Conservation (phyloP, 2,888 invertebrate species). For the Aproaerema taeniolella region DNA sequence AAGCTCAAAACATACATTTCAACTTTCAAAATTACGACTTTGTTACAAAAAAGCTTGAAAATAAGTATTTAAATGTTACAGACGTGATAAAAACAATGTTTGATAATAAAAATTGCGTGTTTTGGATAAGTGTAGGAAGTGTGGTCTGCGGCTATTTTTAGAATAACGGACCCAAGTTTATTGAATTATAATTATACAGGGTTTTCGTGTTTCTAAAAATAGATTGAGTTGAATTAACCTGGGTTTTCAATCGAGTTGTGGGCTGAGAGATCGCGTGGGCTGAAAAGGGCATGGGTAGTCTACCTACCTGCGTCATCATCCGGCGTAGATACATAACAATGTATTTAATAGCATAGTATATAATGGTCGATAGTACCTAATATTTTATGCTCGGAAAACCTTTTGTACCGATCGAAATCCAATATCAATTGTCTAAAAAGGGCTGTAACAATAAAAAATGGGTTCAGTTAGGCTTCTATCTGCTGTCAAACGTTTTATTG, state of each 20-base stretch:
- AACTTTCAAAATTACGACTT: too few species aligned
- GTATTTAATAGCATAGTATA: slow-evolving; percentile 24
- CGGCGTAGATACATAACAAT: slow-evolving; percentile 26
- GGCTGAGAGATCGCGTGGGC: slow-evolving; percentile 14
- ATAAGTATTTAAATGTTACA: too few species aligned
- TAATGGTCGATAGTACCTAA: slow-evolving; percentile 10
- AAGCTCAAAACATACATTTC: slow-evolving; percentile 12
- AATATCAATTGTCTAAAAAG: too few species aligned
- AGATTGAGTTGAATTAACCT: too few species aligned
- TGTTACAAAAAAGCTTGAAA: too few species aligned
- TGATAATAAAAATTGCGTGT: neutral
- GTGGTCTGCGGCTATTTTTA: slow-evolving; percentile 3
- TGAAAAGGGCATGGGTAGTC: slow-evolving; percentile 51
- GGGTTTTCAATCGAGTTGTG: neutral
- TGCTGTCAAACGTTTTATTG: too few species aligned
- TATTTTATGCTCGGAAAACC: too few species aligned
- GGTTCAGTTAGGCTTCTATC: too few species aligned
- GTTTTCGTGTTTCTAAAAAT: slow-evolving; percentile 1
- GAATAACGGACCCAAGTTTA: too few species aligned
- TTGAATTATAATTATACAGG: neutral
- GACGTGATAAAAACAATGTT: neutral
- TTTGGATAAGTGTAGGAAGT: too few species aligned
- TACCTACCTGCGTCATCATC: slow-evolving; percentile 59
- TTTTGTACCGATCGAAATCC: too few species aligned
- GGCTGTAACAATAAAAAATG: too few species aligned